phyloP scores from a whole-genome alignment of 64 coral and sea anemone species.

The Dendronephthya gigantea region DNA sequence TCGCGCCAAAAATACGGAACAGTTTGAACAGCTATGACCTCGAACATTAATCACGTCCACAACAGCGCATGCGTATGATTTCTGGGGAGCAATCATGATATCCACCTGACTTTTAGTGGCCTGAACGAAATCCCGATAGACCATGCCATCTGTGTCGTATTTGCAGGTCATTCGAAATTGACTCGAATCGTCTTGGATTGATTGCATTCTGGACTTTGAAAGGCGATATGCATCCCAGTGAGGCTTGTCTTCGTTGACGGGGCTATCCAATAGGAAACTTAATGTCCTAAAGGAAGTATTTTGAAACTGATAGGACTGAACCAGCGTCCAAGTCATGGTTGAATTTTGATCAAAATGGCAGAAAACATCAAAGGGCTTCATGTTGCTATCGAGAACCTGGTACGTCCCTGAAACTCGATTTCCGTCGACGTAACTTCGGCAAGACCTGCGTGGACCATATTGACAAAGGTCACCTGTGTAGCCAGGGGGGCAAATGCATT shows the following conservation, averaged over 20 bases:
- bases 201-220: conserved; percentile 12
- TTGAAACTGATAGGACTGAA: conserved; percentile 2
- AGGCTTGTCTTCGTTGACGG: neutral
- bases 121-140: neutral
- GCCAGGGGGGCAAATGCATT: neutral
- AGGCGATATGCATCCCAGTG: conserved; percentile 24
- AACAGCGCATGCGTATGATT: neutral
- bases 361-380: conserved; percentile 13
- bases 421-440: neutral
- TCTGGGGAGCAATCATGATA: neutral
- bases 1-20: neutral
- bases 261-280: neutral
- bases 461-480: conserved; percentile 18
- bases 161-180: conserved; percentile 14
- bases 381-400: neutral
- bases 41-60: conserved; percentile 7
- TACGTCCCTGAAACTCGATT: conserved; percentile 10
- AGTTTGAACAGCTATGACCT: neutral
- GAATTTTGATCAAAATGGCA: conserved; percentile 10
- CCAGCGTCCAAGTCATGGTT: neutral
- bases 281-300: neutral
- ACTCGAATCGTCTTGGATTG: neutral
- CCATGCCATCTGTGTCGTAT: conserved; percentile 12
- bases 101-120: neutral
- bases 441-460: neutral